Conservation (phyloP, 2,113 vertebrate species). For the Dasyurus viverrinus region DNA sequence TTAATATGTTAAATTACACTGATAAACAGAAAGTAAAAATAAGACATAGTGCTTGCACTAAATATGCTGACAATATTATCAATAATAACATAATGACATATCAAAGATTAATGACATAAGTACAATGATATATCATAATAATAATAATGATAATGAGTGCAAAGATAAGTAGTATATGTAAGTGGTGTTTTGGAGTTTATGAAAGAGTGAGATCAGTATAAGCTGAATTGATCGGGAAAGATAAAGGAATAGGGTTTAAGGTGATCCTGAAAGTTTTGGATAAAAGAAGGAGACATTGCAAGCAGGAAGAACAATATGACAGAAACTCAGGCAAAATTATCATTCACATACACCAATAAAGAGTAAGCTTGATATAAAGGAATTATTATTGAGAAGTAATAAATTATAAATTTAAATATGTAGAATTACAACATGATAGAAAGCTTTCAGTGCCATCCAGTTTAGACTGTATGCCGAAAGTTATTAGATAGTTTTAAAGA, state of each 20-base stretch:
- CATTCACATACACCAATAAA: not conserved
- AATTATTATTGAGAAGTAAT: not conserved
- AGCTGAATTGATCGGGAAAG: not conserved
- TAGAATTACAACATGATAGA: not conserved
- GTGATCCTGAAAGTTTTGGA: not conserved
- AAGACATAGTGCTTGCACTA: not conserved
- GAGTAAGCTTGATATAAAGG: not conserved
- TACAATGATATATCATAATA: no score
- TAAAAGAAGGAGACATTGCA: not conserved
- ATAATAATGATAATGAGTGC: not conserved
- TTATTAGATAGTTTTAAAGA: not conserved
- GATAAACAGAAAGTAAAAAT: not conserved
- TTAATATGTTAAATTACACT: not conserved
- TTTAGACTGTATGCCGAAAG: not conserved
- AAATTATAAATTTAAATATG: not conserved
- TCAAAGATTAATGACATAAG: not conserved
- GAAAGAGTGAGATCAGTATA: not conserved
- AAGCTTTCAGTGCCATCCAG: not conserved
- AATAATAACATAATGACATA: not conserved
- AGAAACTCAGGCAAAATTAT: not conserved
- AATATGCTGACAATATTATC: not conserved
- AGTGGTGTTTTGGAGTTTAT: not conserved
- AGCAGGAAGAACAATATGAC: not conserved
- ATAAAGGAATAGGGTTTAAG: not conserved
- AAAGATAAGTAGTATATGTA: not conserved